Evolutionary conservation across 35 echinoderm and acorn worm species (phyloP), one percentile per base, ranked within the genome.

Genomic region (Apostichopus japonicus): DNA sequence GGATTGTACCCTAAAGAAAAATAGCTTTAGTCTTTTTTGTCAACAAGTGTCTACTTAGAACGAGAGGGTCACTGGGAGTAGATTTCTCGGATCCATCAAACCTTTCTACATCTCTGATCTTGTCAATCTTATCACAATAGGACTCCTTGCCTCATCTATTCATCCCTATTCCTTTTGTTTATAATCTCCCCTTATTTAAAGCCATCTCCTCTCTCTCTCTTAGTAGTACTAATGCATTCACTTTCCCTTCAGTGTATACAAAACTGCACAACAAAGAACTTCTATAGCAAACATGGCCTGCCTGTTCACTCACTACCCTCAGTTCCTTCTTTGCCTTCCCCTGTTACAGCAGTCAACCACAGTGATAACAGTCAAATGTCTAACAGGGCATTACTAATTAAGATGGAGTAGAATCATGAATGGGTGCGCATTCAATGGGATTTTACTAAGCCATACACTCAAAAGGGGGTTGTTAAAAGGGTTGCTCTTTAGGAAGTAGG

Each of bases 371-470:
- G 79, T 83, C 51, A 83, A 83, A 83, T 83, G 79, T 83, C 21
- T 56, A 83, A 83, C 79, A 83, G 79, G 79, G 79, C 79, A 83
- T 83, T 83, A 83, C 79, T 83, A 83, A 83, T 83, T 83, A 83
- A 83, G 79, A 83, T 83, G 79, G 79, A 83, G 27, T 83, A 83
- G 79, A 11, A 67, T 19, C 19, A 67, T 67, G 63, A 67, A 67
- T 67, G 63, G 52, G 33, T 44, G 33, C 79, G 54, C 14, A 83
- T 54, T 83, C 24, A 83, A 83, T 54, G 11, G 79, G 79, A 83
- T 83, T 44, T 44, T 83, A 83, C 79, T 56, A 67, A 67, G 63
- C 54, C 79, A 83, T 17, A n/a, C 33, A 19, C 79, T 54, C 33
- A 44, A 44, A 44, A 44, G 33, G 33, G 33, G 33, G 7, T 54